These are phyloP conservation scores for Drosophila tanythrix DNA, from an alignment of 2,888 invertebrate species.

Conservation along the genomic window DNA sequence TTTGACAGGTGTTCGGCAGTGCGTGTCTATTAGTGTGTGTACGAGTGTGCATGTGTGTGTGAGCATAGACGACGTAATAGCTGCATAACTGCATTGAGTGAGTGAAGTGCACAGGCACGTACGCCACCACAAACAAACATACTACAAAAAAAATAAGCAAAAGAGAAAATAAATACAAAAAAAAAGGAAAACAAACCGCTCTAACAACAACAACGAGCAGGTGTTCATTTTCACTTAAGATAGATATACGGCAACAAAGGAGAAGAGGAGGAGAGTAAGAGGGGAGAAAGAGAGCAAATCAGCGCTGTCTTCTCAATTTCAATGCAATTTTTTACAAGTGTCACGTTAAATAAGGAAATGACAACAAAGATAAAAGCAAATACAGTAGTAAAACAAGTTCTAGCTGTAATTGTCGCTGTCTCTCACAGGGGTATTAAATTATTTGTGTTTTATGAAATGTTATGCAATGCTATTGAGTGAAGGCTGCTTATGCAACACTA, in stretches of 20 bases:
- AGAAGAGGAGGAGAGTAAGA: slow-evolving; percentile 4
- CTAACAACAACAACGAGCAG: slow-evolving; percentile 57
- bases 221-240: slow-evolving; percentile 71
- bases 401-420: slow-evolving; percentile 35
- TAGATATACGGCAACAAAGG: background rate
- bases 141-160: slow-evolving; percentile 13
- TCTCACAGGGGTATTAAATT: slow-evolving; percentile 36
- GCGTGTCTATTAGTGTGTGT: slow-evolving; percentile 51
- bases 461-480: slow-evolving; percentile 49
- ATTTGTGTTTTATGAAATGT: slow-evolving; percentile 8
- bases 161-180: background rate
- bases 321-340: slow-evolving; percentile 76
- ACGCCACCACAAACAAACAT: slow-evolving; percentile 63
- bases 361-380: slow-evolving; percentile 50
- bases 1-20: slow-evolving; percentile 75
- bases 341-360: slow-evolving; percentile 79
- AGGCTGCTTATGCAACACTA: slow-evolving; percentile 33
- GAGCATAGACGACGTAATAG: slow-evolving; percentile 74
- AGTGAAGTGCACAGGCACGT: slow-evolving; percentile 61
- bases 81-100: slow-evolving; percentile 75
- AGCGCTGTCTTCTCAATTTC: slow-evolving; percentile 72
- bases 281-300: slow-evolving; percentile 36
- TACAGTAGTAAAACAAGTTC: slow-evolving; percentile 40
- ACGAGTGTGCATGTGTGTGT: slow-evolving; percentile 27
- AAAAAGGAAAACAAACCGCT: slow-evolving; percentile 24